A percentile compares a stretch with the other conserved stretches of the same genome.
Conservation (phyloP, 2,797 vertebrate species). For the Apogon talboti region DNA sequence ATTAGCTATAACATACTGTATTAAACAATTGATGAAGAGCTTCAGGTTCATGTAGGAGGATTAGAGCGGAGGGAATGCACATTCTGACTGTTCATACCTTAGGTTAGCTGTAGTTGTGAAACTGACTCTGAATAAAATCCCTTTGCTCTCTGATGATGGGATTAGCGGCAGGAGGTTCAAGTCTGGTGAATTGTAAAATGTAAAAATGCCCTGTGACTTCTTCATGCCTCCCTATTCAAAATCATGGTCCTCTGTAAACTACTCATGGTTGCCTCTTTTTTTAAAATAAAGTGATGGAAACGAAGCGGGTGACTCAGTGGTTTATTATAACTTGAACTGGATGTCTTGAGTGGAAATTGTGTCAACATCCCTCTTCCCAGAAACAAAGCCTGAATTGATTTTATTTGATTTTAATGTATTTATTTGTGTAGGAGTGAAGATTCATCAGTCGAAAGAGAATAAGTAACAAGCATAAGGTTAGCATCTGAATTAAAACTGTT, state of each 20-base stretch:
- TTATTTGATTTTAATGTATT: too few species aligned
- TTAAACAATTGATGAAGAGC: slow-evolving; percentile 17
- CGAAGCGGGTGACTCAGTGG: background rate
- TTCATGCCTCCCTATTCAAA: slow-evolving; percentile 27
- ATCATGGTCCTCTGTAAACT: slow-evolving; percentile 55
- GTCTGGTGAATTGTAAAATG: slow-evolving; percentile 19
- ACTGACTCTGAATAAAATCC: slow-evolving; percentile 2
- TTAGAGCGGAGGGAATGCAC: background rate
- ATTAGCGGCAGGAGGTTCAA: slow-evolving; percentile 13
- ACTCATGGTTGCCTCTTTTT: slow-evolving; percentile 61
- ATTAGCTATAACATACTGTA: background rate
- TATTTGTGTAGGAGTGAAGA: too few species aligned
- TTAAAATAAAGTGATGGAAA: slow-evolving; percentile 73
- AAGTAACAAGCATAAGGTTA: too few species aligned
- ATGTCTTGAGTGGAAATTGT: background rate
- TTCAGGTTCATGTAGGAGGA: slow-evolving; percentile 26
- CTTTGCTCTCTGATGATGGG: slow-evolving; percentile 8
- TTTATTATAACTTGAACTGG: slow-evolving; percentile 22
- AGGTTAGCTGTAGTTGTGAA: slow-evolving; percentile 12
- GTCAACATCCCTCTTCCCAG: too few species aligned
- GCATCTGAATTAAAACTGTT: too few species aligned
- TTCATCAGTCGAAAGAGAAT: too few species aligned
- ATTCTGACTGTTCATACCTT: slow-evolving; percentile 16
- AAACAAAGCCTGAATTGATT: too few species aligned
- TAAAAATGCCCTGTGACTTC: slow-evolving; percentile 18